Conservation (phyloP, 2,797 vertebrate species). For the Amphiprion clarkii region DNA sequence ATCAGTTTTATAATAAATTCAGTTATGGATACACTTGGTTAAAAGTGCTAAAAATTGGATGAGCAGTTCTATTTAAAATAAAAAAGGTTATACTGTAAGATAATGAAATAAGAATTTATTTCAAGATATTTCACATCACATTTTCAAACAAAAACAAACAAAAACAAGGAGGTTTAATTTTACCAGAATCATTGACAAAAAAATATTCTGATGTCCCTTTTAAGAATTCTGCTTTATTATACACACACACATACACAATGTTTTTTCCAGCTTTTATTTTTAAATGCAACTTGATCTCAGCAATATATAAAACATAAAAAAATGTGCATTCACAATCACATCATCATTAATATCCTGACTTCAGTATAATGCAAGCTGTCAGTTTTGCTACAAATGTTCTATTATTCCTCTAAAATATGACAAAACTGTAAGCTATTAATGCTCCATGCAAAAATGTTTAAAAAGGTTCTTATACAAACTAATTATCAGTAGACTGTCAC, state of each 20-base stretch:
- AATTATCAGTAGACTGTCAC: background rate
- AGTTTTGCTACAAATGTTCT: background rate
- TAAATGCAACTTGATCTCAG: background rate
- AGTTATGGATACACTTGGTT: background rate
- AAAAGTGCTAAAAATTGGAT: background rate
- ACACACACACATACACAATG: no score
- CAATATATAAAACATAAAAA: background rate
- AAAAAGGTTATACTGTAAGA: background rate
- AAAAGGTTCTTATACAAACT: background rate
- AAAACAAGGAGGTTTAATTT: background rate
- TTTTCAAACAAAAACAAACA: background rate
- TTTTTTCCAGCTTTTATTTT: conserved; percentile 13
- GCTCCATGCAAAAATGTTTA: background rate
- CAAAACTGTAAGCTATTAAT: background rate
- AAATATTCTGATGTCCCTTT: background rate
- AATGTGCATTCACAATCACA: no score
- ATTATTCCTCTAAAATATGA: background rate
- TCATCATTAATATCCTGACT: background rate
- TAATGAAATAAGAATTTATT: background rate
- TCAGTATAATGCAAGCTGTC: background rate
- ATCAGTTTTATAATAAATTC: background rate
- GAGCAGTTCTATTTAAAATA: background rate
- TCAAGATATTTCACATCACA: no score
- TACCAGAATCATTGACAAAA: background rate
- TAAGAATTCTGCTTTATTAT: no score